Base-by-base conservation (phyloP, 1,140 invertebrate species). In the Penaeus chinensis region DNA sequence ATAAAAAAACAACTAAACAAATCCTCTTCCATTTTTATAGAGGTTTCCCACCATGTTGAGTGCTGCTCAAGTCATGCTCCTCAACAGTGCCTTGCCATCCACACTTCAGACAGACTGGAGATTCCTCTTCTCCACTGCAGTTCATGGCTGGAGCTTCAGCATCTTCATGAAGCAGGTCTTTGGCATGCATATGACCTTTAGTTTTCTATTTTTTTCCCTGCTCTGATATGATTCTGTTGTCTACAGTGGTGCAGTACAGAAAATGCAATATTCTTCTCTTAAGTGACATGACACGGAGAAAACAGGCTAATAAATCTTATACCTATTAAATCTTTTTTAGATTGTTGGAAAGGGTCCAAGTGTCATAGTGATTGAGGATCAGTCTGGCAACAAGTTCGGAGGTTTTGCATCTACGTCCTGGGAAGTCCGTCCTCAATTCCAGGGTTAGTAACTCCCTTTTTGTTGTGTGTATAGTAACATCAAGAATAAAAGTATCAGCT, bases 121-220 rank as follows among this genome's bases (percentile, higher is more conserved):
- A 8, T 81, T 87, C 78, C 19, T 87, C n/a, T 87, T 87, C 60
- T 87, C 85, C 61, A 82, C 85, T 11, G 20, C 65, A n/a, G 76
- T 80, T 22, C 85, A 87, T 54, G 85, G 85, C 16, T 87, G 79
- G 78, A 87, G 85, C 60, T 87, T 87, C 61, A 87, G 85, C 76
- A 87, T 87, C 82, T 81, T 87, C 27, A 87, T 87, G 85, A 87
- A 87, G 85, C 85, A 87, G 85, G 85, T 71, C 37, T 54, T 42
- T 66, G 27, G 7, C 42, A 65, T 27, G 63, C 10, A 19, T 11
- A 63, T 65, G 27, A 42, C 24, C 81, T 27, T 42, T 3, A 42
- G 37, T 42, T 54, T 54, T 13, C 16, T 54, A 54, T 54, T 54
- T 42, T 42, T 42, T 42, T 42, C 37, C 37, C 37, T 42, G 37